These are phyloP conservation scores for Sebastes nivosus DNA, from an alignment of 2,797 vertebrate genomes.

Conservation along the genomic window DNA sequence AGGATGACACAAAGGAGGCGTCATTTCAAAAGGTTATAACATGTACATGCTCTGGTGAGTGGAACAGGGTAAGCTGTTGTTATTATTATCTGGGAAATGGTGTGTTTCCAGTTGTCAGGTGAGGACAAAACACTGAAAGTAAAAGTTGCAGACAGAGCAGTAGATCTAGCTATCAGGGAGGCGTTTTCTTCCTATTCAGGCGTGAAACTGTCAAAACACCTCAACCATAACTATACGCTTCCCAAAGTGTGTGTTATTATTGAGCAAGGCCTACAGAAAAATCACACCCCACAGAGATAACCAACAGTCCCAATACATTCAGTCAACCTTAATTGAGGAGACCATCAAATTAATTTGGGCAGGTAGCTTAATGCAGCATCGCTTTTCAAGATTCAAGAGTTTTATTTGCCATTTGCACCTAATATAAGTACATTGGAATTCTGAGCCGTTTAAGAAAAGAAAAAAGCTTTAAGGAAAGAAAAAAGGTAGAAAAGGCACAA, in stretches of 20 bases:
- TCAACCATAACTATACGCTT: conserved; percentile 5
- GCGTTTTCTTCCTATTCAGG: background rate
- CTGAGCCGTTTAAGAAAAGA: too few relatives aligned
- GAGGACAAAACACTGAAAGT: conserved; percentile 1
- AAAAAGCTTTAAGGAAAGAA: too few relatives aligned
- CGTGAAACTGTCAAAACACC: conserved; percentile 61
- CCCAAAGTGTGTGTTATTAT: conserved; percentile 23
- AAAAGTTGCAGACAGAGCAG: conserved; percentile 18
- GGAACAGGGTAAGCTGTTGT: background rate
- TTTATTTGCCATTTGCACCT: too few relatives aligned
- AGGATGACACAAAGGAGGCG: background rate
- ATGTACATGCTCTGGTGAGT: background rate
- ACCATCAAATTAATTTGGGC: background rate
- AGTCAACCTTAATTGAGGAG: background rate
- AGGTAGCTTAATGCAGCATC: background rate
- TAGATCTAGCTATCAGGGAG: background rate
- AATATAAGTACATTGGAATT: too few relatives aligned
- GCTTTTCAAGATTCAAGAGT: background rate
- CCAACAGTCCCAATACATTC: background rate
- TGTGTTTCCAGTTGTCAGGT: conserved; percentile 20
- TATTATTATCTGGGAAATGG: background rate
- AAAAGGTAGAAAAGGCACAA: too few relatives aligned
- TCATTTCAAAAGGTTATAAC: conserved; percentile 12
- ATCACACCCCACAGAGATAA: conserved; percentile 32
- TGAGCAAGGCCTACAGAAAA: conserved; percentile 33